phyloP scores from a whole-genome alignment of 2,113 vertebrate genomes.

The Leucoraja erinaceus region DNA sequence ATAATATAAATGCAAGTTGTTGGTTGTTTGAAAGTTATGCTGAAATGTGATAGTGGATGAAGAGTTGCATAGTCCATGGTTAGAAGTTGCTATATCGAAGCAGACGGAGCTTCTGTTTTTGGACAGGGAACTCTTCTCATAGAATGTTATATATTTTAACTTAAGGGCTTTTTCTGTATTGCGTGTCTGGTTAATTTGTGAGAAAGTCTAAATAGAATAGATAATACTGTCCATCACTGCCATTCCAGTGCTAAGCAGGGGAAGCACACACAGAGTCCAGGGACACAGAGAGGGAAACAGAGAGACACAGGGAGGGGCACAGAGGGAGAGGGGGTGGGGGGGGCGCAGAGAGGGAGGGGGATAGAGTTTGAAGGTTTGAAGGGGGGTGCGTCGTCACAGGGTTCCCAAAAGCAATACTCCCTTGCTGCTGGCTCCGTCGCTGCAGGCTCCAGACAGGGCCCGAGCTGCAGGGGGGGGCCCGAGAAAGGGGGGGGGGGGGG shows the following conservation, averaged over 20 bases:
- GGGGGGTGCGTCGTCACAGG: too few species aligned
- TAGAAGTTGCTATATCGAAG: background rate
- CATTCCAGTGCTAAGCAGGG: background rate
- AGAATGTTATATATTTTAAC: background rate
- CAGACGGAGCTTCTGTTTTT: background rate
- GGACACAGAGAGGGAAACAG: too few species aligned
- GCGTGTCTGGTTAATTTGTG: background rate
- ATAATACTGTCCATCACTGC: background rate
- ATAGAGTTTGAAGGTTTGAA: too few species aligned
- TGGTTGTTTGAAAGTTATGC: background rate
- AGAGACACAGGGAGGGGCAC: too few species aligned
- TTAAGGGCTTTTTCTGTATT: background rate
- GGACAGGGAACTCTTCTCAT: background rate
- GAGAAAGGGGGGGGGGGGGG: too few species aligned
- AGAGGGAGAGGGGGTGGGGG: too few species aligned
- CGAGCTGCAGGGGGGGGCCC: too few species aligned
- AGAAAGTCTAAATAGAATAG: background rate
- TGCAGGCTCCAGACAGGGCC: too few species aligned
- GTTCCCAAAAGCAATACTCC: too few species aligned
- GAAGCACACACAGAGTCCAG: background rate
- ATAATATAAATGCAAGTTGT: background rate
- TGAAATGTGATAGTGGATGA: background rate
- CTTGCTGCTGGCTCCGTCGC: too few species aligned
- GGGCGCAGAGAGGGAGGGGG: too few species aligned
- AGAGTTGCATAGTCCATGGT: background rate